Conservation (phyloP, 2,797 vertebrate species). For the Discoglossus pictus region DNA sequence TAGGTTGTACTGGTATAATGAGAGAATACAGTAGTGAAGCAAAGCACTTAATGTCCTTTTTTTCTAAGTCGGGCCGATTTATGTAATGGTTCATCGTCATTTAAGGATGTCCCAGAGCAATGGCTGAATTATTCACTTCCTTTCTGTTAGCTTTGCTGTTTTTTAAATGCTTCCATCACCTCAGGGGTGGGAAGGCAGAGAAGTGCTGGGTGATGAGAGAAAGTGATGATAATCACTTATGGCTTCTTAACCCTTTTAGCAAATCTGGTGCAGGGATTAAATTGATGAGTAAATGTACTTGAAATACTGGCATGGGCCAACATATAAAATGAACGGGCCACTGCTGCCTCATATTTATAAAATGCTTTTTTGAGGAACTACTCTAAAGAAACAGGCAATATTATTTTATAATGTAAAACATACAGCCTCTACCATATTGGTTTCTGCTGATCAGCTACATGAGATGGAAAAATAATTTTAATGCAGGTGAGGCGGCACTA, state of each 20-base stretch:
- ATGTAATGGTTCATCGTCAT: slow-evolving; percentile 57
- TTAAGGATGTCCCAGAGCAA: slow-evolving; percentile 59
- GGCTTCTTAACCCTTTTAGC: not conserved
- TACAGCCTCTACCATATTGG: too few relatives aligned
- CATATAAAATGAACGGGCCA: too few relatives aligned
- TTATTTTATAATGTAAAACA: too few relatives aligned
- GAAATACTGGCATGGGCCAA: too few relatives aligned
- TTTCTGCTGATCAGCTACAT: too few relatives aligned
- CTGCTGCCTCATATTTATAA: too few relatives aligned
- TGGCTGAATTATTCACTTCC: slow-evolving; percentile 58
- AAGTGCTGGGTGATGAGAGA: too few relatives aligned
- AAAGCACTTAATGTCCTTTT: slow-evolving; percentile 5
- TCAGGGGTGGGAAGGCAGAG: slow-evolving; percentile 22
- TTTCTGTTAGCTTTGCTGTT: slow-evolving; percentile 55
- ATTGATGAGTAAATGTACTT: too few relatives aligned
- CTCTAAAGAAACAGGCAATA: too few relatives aligned
- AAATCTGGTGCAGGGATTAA: not conserved
- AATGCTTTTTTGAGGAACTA: too few relatives aligned
- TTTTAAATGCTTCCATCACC: slow-evolving; percentile 56
- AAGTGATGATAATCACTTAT: not conserved
- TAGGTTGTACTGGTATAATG: not conserved
- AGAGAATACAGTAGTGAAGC: not conserved
- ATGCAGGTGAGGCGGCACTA: too few relatives aligned
- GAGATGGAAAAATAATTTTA: too few relatives aligned
- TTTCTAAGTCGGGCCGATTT: slow-evolving; percentile 63